Evolutionary conservation across 2,113 vertebrate genomes (phyloP), one percentile per base, ranked within the genome.

Genomic region (Paramisgurnus dabryanus): DNA sequence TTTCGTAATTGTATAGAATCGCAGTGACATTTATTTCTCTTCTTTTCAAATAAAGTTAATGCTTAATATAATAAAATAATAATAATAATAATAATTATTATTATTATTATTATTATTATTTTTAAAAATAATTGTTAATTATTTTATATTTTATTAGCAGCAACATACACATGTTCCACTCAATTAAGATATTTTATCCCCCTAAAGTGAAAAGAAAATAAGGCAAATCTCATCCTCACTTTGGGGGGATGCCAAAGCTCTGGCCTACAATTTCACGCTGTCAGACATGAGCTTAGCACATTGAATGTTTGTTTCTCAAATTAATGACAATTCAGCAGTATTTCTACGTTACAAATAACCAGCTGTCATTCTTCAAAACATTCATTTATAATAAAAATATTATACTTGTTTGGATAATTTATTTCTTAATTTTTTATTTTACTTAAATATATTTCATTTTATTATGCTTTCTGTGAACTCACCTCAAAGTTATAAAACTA

Each of bases 191-290:
- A 39, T 64, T 64, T 64, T 12, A 64, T 34, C 9, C 27, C 9
- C 43, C n/a, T 5, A 45, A 64, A 76, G 27, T 47, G 15, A 64
- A 50, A 43, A 17, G 43, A 49, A 49, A 64, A 75, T 49, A 64
- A 64, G 45, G 27, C 22, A 64, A 58, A n/a, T 47, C 22, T 41
- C 60, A 11, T 76, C 22, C 55, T 13, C n/a, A 47, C 22, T 76
- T 64, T 76, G 73, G 58, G 73, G 58, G 45, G 73, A 76, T 45
- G 43, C 73, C 73, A 76, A 43, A 76, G 57, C 60, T 76, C 43
- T 76, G 73, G 73, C 73, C 73, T 76, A 39, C 73, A 64, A 76
- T 76, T 76, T 76, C 43, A 76, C 73, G 73, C 60, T 76, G 58
- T 64, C 60, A 74, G 41, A 50, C 60, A 49, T 76, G 73, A 76